Evolutionary conservation across 2,113 vertebrate genomes (phyloP).

Genomic region (Scytalopus superciliaris): DNA sequence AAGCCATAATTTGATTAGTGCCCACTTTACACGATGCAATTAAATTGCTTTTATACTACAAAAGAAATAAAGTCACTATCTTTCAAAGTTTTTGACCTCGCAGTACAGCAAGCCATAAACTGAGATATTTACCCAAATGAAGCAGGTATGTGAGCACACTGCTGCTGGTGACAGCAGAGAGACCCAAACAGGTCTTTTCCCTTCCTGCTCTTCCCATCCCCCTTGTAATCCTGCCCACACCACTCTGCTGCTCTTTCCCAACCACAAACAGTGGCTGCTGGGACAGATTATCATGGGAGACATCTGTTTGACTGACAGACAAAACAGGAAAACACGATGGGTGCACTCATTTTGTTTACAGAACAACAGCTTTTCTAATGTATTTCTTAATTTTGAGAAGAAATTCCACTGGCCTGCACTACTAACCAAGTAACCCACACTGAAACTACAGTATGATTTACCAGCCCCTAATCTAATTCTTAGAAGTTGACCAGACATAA

Average conservation of each 20-base stretch:
- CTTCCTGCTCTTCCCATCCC: conserved; percentile 7
- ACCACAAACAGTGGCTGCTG: background rate
- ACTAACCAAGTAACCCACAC: background rate
- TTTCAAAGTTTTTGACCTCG: background rate
- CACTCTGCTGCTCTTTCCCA: conserved; percentile 10
- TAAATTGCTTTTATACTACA: conserved; percentile 9
- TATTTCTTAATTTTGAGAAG: background rate
- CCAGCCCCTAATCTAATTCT: background rate
- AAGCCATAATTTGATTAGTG: background rate
- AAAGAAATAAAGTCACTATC: background rate
- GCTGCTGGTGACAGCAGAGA: background rate
- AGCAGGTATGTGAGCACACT: background rate
- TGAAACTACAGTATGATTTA: background rate
- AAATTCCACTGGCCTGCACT: background rate
- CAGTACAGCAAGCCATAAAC: background rate
- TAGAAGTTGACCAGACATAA: background rate
- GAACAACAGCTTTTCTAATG: background rate
- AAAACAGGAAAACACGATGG: background rate
- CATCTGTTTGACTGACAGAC: conserved; percentile 41
- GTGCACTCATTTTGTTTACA: background rate
- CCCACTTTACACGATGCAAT: background rate
- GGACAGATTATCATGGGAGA: conserved; percentile 49
- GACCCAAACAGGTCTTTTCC: background rate
- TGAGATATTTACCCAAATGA: background rate
- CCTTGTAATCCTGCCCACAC: conserved; percentile 57